A percentile compares a stretch with the other conserved stretches of the same genome.
Conservation (phyloP, 2,797 vertebrate genomes). For the Serranus cabrilla region DNA sequence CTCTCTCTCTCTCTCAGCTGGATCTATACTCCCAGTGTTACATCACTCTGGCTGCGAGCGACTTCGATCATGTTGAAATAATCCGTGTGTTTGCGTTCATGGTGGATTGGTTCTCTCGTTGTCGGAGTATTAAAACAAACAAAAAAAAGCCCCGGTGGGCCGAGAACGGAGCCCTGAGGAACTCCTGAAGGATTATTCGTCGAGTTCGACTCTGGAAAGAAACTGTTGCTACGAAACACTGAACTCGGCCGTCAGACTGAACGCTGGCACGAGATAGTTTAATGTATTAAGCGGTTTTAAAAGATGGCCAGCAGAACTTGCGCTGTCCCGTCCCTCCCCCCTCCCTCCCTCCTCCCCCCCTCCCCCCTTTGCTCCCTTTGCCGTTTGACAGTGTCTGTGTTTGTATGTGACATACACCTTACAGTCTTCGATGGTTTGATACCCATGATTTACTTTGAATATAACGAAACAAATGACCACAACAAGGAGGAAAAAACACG, state of each 20-base stretch:
- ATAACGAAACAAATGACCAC: slow-evolving; percentile 70
- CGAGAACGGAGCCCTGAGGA: slow-evolving; percentile 50
- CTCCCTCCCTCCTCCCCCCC: neutral
- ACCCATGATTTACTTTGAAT: slow-evolving; percentile 79
- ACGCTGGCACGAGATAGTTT: slow-evolving; percentile 33
- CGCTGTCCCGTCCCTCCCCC: slow-evolving; percentile 22
- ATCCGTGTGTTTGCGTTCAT: slow-evolving; percentile 62
- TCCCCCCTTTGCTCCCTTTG: slow-evolving; percentile 27
- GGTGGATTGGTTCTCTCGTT: slow-evolving; percentile 59
- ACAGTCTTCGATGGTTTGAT: slow-evolving; percentile 77
- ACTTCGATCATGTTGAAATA: slow-evolving; percentile 63
- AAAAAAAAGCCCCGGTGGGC: slow-evolving; percentile 28
- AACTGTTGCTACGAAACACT: no score
- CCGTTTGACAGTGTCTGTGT: slow-evolving; percentile 82
- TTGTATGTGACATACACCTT: slow-evolving; percentile 82
- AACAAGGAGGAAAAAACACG: slow-evolving; percentile 52
- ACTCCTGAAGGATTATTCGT: slow-evolving; percentile 28
- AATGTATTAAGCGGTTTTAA: slow-evolving; percentile 51
- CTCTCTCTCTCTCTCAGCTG: slow-evolving; percentile 1
- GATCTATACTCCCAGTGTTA: no score
- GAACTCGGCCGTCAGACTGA: slow-evolving; percentile 29
- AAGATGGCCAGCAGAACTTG: slow-evolving; percentile 61
- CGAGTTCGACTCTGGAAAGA: no score
- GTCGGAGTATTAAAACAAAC: slow-evolving; percentile 49
- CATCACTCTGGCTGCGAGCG: slow-evolving; percentile 46